phyloP scores from a whole-genome alignment of 1,140 invertebrate species.

The Hydropsyche tenuis region DNA sequence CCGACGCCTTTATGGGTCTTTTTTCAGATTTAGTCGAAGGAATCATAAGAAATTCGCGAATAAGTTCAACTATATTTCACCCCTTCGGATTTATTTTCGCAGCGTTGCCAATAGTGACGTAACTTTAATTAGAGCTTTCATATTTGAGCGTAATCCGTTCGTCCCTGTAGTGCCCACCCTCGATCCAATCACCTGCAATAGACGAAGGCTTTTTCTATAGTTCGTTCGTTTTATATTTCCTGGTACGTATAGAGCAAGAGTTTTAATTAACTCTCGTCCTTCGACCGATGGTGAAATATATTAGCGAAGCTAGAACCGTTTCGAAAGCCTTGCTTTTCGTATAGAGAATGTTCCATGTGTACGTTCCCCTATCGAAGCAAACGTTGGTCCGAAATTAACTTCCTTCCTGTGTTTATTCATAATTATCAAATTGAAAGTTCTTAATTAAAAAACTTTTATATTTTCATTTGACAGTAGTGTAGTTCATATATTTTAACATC shows the following conservation, averaged over 20 bases:
- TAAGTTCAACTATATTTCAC: too few relatives aligned
- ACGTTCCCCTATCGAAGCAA: too few relatives aligned
- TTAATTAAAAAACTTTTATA: too few relatives aligned
- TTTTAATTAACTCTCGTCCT: slow-evolving; percentile 37
- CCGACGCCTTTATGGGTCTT: too few relatives aligned
- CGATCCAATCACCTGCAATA: slow-evolving; percentile 14
- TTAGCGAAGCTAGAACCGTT: slow-evolving; percentile 1
- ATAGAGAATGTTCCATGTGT: slow-evolving; percentile 13
- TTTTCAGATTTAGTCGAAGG: too few relatives aligned
- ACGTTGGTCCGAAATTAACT: not conserved
- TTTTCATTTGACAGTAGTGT: too few relatives aligned
- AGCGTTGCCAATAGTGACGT: not conserved
- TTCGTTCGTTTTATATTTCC: slow-evolving; percentile 6
- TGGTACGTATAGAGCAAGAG: slow-evolving; percentile 13
- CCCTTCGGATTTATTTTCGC: too few relatives aligned
- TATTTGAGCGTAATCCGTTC: not conserved
- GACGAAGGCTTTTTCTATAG: slow-evolving; percentile 13
- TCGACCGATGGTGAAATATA: not conserved
- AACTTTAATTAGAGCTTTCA: slow-evolving; percentile 10
- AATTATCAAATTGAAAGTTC: too few relatives aligned
- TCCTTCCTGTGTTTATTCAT: not conserved
- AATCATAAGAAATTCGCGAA: too few relatives aligned
- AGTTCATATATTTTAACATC: too few relatives aligned
- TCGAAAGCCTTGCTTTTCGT: slow-evolving; percentile 6
- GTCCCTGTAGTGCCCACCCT: not conserved